Evolutionary conservation across 2,888 invertebrate genomes (phyloP).

Genomic region (Latrodectus hesperus): DNA sequence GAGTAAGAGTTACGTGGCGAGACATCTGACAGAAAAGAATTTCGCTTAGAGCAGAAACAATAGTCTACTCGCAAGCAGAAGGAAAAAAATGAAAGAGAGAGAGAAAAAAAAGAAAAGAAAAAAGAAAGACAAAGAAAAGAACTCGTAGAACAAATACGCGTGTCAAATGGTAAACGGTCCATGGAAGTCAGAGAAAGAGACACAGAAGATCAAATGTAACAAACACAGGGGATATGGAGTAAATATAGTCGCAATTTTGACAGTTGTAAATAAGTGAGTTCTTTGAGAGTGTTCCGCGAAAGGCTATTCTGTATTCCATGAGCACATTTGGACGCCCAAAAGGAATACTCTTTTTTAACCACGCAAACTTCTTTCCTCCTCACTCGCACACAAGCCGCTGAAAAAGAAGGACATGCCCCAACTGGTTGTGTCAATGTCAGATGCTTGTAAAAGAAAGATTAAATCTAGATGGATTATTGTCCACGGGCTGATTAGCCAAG

Average conservation of each 20-base stretch:
- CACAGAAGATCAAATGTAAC: constrained; percentile 42
- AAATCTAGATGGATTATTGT: constrained; percentile 69
- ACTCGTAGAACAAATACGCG: constrained; percentile 18
- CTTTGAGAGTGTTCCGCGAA: constrained; percentile 57
- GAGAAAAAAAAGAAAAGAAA: not conserved
- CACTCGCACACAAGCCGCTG: constrained; percentile 26
- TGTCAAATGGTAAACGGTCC: constrained; percentile 12
- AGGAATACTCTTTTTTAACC: constrained; percentile 6
- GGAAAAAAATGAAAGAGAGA: not conserved
- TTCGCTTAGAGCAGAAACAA: not conserved
- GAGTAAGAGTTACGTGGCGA: not conserved
- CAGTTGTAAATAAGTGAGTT: constrained; percentile 65
- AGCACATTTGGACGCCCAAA: constrained; percentile 34
- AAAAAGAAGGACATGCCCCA: constrained; percentile 30
- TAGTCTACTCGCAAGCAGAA: not conserved
- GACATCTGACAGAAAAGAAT: constrained; percentile 15
- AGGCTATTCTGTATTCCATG: constrained; percentile 52
- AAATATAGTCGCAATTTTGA: constrained; percentile 64
- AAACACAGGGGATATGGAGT: constrained; percentile 52
- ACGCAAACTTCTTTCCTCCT: constrained; percentile 8
- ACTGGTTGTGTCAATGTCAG: constrained; percentile 68
- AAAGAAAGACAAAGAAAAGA: not conserved
- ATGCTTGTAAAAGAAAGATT: constrained; percentile 63
- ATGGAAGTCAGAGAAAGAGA: constrained; percentile 16
- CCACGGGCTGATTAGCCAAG: constrained; percentile 60